Base-by-base conservation (phyloP, 2,797 vertebrate genomes). In the Tragelaphus oryx region DNA sequence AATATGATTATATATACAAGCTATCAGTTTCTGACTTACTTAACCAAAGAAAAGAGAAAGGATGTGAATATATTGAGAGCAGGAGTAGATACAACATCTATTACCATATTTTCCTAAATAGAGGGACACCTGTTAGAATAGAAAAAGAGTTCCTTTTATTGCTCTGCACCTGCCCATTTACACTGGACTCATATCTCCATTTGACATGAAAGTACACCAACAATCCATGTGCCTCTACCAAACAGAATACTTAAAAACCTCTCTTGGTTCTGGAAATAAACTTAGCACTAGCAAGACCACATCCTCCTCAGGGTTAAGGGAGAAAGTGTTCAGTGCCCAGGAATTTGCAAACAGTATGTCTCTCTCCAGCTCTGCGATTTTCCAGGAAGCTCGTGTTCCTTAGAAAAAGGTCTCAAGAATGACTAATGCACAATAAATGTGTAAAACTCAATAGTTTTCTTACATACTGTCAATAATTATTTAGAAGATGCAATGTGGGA, bases 211-310 rank as follows among this genome's bases (percentile, higher is more conserved):
- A 75, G 52, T 60, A 68, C 9, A n/a, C 44, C 12, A 87, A 41
- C 11, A 76, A 17, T 92, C 33, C 52, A 8, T 80, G 20, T 57
- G 52, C n/a, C 87, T 89, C 55, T 80, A 30, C 18, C 46, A 54
- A 37, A 48, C 18, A 46, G 14, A 87, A 48, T 83, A 74, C 79
- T 86, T 87, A 24, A 12, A 85, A 86, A 46, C 20, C 74, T 75
- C 33, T 55, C 44, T 93, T 83, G 6, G 4, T 89, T 93, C 52
- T 95, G 75, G 75, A 79, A 89, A 71, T 88, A 89, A 95, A 37
- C 17, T 74, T 78, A 62, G 9, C 28, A 62, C 16, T 89, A 79
- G 28, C 52, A 89, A 96, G 50, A 94, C 37, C 28, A 86, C 24
- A 84, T 71, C 30, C 4, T 91, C 37, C 50, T 84, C 41, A 20